Base-by-base conservation (phyloP, 2,888 invertebrate genomes). In the Euplexia lucipara region DNA sequence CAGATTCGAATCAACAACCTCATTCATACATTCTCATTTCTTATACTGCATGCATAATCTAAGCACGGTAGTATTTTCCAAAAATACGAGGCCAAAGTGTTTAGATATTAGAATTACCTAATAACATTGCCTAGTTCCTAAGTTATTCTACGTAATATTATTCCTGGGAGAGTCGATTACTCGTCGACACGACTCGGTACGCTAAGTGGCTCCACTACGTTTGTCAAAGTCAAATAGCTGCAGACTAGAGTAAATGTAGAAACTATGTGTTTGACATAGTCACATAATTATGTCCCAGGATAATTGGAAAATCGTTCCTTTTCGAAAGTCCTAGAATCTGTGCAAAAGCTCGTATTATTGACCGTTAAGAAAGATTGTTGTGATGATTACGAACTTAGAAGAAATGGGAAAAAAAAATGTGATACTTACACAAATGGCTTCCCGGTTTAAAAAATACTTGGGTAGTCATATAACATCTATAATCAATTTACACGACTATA, bases 171-270 rank as follows among this genome's bases (percentile, higher is more conserved):
- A 56, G 73, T 65, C 71, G 64, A 71, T 71, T 63, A 71, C 54
- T 51, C 30, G 72, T 49, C 53, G 64, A 47, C 69, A 65, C 56
- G 66, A 72, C 39, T 72, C 32, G 42, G 20, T 42, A 49, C 47
- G 34, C 53, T 57, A 70, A 70, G 70, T 72, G 70, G 20, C 51
- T 47, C 12, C n/a, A 26, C 66, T 37, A 37, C 73, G 66, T 72
- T 70, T 72, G 70, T 72, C 66, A 70, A 72, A 70, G 66, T 65
- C 73, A 72, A 73, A 70, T 57, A 70, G 41, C 12, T 53, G 20
- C 30, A 44, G 54, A 52, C 66, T 49, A 26, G 16, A 34, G 47
- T 48, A 32, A 48, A 69, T 71, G 71, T 71, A 45, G 72, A 20
- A 71, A 69, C 64, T 70, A 20, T 69, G 48, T 63, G 44, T 45